Evolutionary conservation across 2,797 vertebrate species (phyloP), one percentile per base, ranked within the genome.

Genomic region (Babyrousa celebensis): DNA sequence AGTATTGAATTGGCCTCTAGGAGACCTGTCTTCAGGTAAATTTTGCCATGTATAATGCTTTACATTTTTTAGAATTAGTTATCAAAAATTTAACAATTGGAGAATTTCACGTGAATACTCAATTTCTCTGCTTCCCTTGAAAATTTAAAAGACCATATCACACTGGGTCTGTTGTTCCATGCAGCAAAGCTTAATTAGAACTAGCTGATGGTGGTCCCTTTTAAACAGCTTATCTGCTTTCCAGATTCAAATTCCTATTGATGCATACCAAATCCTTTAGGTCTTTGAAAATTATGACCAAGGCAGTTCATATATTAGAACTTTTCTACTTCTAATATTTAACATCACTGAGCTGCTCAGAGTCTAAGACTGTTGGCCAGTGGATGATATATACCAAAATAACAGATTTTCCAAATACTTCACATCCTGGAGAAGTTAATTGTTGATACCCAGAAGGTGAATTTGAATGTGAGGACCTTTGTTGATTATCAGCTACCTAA

Each of bases 231-330:
- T 58, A 15, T 72, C 16, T 85, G 23, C 71, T 90, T 80, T 58
- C 54, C 9, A 82, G 87, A 77, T 20, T 96, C 68, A 85, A 36
- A 20, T 79, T 78, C 5, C 62, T 93, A 65, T 40, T 67, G 27
- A 40, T 56, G 0, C 32, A 80, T 12, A n/a, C 4, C 16, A 16
- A 63, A 23, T 62, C 40, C 7, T 43, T 68, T 12, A 89, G 71
- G 9, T 3, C 40, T 95, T 91, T 85, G 23, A 85, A 25, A 93
- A 87, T 74, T 80, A 70, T 67, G 58, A 89, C 29, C 54, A 89
- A 70, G 7, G 6, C 3, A 58, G 5, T 25, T 65, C 7, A 48
- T 23, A 15, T 60, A 27, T 72, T 63, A 60, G 29, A 88, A 60
- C 3, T 56, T 58, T 21, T 54, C 12, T 84, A 18, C 15, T 43